phyloP scores from a whole-genome alignment of 2,797 vertebrate genomes.

The Microctenopoma lineatum region DNA sequence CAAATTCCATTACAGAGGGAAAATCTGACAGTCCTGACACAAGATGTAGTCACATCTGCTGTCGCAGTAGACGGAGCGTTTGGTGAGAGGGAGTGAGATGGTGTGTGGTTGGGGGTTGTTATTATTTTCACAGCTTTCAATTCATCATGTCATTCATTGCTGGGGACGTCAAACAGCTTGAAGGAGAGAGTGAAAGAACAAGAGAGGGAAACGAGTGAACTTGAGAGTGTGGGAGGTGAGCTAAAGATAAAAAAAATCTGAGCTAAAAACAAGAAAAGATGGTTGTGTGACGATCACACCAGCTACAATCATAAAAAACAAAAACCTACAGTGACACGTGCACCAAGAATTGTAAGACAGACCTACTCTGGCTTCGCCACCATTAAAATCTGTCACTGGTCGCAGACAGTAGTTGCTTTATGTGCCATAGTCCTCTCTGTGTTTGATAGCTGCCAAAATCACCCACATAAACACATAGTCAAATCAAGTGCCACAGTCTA shows the following conservation, averaged over 20 bases:
- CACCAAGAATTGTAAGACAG: not conserved
- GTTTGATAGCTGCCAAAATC: constrained; percentile 48
- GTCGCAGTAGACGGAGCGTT: constrained; percentile 34
- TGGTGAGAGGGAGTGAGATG: constrained; percentile 8
- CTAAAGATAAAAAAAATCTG: constrained; percentile 22
- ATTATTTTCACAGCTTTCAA: constrained; percentile 41
- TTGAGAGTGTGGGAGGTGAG: constrained; percentile 34
- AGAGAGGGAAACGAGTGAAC: constrained; percentile 27
- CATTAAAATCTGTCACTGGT: constrained; percentile 53
- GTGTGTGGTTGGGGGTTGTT: not conserved
- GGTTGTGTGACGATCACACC: constrained; percentile 32
- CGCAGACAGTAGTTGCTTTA: constrained; percentile 57
- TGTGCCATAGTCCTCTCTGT: constrained; percentile 28
- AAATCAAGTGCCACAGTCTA: not conserved
- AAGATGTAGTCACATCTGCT: constrained; percentile 54
- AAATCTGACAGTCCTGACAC: constrained; percentile 40
- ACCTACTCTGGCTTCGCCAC: constrained; percentile 32
- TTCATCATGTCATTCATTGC: constrained; percentile 45
- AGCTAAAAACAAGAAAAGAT: constrained; percentile 36
- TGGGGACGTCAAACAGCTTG: constrained; percentile 31
- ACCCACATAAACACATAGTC: not conserved
- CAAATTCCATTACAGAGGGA: constrained; percentile 35
- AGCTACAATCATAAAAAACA: constrained; percentile 20
- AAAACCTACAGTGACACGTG: constrained; percentile 28
- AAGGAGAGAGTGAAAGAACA: constrained; percentile 26